A percentile compares a stretch with the other conserved stretches of the same genome.
These are phyloP conservation scores for Sphenopsis melanotis DNA, from an alignment of 2,797 vertebrate species.

Conservation along the genomic window DNA sequence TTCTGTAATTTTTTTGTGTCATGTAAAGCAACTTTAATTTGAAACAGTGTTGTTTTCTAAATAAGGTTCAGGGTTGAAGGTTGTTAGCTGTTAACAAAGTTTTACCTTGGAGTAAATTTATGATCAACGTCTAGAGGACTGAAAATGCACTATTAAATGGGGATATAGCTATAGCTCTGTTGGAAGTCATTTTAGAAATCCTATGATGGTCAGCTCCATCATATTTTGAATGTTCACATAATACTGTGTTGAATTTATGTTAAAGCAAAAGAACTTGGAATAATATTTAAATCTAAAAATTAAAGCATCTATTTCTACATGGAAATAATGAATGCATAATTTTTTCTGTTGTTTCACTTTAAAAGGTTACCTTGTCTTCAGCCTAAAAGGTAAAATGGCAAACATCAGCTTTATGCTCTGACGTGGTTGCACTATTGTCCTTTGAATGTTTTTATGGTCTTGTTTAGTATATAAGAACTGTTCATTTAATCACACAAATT, in stretches of 20 bases:
- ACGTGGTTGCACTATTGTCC: not conserved
- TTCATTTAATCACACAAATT: not conserved
- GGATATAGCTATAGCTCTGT: not conserved
- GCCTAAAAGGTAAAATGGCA: not conserved
- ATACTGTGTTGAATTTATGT: not conserved
- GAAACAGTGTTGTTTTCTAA: not conserved
- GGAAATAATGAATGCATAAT: not conserved
- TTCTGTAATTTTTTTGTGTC: not conserved
- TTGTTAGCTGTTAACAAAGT: not conserved
- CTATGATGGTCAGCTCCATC: not conserved
- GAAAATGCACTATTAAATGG: not conserved
- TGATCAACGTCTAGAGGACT: not conserved
- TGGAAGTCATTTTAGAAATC: not conserved
- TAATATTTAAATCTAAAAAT: not conserved
- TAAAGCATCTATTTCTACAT: not conserved
- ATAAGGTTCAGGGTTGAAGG: not conserved
- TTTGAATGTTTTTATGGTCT: not conserved
- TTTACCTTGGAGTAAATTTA: not conserved
- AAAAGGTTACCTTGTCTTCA: not conserved
- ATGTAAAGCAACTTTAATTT: not conserved
- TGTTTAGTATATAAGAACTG: not conserved
- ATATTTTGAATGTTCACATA: not conserved
- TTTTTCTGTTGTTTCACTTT: not conserved
- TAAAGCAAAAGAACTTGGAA: not conserved
- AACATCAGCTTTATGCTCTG: not conserved